Conservation (phyloP, 2,113 vertebrate genomes). For the Calidris pygmaea region DNA sequence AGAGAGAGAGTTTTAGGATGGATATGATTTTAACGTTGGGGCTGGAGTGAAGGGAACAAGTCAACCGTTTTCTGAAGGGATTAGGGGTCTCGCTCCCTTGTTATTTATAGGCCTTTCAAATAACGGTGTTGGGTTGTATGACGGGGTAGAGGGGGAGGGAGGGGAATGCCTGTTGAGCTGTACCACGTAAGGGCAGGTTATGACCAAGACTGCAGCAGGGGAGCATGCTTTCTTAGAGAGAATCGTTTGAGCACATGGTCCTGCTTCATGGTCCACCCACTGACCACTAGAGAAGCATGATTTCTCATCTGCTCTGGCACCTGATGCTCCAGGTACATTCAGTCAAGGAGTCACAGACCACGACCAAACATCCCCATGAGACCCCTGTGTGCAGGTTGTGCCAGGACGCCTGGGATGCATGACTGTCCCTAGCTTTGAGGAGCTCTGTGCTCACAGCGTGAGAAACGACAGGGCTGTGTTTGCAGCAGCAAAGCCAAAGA, state of each 20-base stretch:
- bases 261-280: background rate
- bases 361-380: background rate
- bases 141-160: background rate
- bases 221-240: background rate
- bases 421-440: background rate
- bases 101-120: background rate
- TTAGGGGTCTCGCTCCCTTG: background rate
- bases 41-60: background rate
- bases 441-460: background rate
- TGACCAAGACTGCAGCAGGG: background rate
- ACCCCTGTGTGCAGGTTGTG: background rate
- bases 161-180: background rate
- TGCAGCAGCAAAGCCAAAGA: background rate
- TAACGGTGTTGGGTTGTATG: background rate
- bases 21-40: background rate
- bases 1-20: background rate
- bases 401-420: background rate
- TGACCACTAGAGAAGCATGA: background rate
- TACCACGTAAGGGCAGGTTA: background rate
- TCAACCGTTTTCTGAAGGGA: background rate
- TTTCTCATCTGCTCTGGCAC: background rate
- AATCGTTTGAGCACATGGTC: background rate
- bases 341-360: background rate
- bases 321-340: background rate
- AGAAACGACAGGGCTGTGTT: background rate